Evolutionary conservation across 2,888 invertebrate species (phyloP).

Genomic region (Euspilapteryx auroguttella): DNA sequence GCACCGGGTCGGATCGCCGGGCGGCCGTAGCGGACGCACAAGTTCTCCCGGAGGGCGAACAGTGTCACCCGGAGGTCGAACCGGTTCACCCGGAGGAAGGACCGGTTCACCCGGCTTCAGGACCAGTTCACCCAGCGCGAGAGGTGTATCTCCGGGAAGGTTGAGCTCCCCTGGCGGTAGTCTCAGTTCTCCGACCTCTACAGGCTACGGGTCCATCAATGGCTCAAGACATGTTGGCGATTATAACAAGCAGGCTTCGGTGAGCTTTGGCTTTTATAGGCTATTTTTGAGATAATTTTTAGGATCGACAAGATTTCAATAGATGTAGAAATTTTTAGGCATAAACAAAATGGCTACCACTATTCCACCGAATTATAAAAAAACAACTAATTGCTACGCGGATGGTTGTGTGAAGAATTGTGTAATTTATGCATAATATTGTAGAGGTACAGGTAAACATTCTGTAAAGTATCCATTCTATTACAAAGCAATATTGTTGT

Average conservation of each 20-base stretch:
- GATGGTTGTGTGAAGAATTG: too few relatives aligned
- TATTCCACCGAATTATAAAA: too few relatives aligned
- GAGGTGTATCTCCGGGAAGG: conserved; percentile 55
- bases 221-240: conserved; percentile 59
- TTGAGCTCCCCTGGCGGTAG: conserved; percentile 48
- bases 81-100: conserved; percentile 54
- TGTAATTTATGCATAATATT: too few relatives aligned
- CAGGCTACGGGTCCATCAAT: conserved; percentile 81
- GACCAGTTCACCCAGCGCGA: conserved; percentile 28
- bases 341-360: too few relatives aligned
- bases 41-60: background rate
- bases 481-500: too few relatives aligned
- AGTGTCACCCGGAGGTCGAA: conserved; percentile 12
- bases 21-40: conserved; percentile 9
- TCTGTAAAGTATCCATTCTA: too few relatives aligned
- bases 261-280: conserved; percentile 33
- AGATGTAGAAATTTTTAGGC: too few relatives aligned
- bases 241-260: conserved; percentile 64
- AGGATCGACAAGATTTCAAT: too few relatives aligned
- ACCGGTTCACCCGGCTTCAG: conserved; percentile 31
- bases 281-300: too few relatives aligned
- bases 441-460: too few relatives aligned
- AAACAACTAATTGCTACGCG: too few relatives aligned
- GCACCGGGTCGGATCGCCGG: conserved; percentile 46
- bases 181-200: conserved; percentile 54